Percentiles rank a stretch among this genome's conserved stretches.
Evolutionary conservation across 2,797 vertebrate genomes (phyloP).

Genomic region (Thalassophryne amazonica): DNA sequence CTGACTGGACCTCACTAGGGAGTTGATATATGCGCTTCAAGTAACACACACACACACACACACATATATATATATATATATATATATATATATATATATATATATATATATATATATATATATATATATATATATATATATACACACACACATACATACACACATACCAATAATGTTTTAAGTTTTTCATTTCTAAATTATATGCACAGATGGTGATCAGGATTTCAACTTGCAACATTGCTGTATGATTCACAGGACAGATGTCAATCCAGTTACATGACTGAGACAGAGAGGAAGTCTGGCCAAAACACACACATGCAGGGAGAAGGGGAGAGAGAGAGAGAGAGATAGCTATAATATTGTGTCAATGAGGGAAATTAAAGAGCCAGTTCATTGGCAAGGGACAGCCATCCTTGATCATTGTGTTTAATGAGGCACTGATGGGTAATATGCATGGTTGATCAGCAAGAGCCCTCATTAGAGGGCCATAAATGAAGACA

Average conservation of each 20-base stretch:
- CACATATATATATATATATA: too few relatives aligned
- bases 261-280: slow-evolving; percentile 66
- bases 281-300: slow-evolving; percentile 12
- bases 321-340: neutral
- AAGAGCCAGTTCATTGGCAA: slow-evolving; percentile 77
- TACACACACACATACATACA: slow-evolving; percentile 40
- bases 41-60: too few relatives aligned
- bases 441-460: slow-evolving; percentile 82
- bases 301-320: neutral
- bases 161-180: slow-evolving; percentile 57
- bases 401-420: slow-evolving; percentile 76
- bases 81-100: too few relatives aligned
- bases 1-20: too few relatives aligned
- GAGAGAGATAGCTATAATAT: slow-evolving; percentile 57
- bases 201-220: slow-evolving; percentile 39
- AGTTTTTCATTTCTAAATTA: slow-evolving; percentile 39
- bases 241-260: slow-evolving; percentile 40
- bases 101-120: too few relatives aligned
- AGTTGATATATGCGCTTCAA: too few relatives aligned
- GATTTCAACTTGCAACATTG: slow-evolving; percentile 59
- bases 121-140: too few relatives aligned
- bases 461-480: slow-evolving; percentile 83
- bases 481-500: slow-evolving; percentile 76
- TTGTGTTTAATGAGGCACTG: slow-evolving; percentile 83
- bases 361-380: slow-evolving; percentile 83